Evolutionary conservation across 2,888 invertebrate genomes (phyloP), one percentile per base, ranked within the genome.

Genomic region (Gnatocerus cornutus): DNA sequence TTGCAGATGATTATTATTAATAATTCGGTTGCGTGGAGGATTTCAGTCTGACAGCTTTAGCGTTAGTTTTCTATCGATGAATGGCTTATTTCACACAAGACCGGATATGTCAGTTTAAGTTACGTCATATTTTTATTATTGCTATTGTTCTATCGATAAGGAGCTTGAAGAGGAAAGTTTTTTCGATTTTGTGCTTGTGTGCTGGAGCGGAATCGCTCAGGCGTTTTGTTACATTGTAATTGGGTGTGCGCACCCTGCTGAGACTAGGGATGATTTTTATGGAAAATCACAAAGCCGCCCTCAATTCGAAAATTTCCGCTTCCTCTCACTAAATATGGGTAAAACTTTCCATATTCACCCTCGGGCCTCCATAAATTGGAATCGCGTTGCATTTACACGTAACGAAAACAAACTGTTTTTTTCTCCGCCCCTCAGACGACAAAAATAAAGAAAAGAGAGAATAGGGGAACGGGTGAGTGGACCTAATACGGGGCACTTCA

Each of bases 41-140:
- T 53, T 53, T 53, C 4, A 5, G 76, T 76, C 78, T 74, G 78
- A 77, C 78, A 74, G 77, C 70, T 75, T 72, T 72, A 76, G 76
- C 74, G 77, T 75, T 75, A 74, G 73, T 71, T 71, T 75, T 76
- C 71, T 62, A 73, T 76, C 75, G 73, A 75, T 75, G 70, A 76
- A 76, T 74, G 71, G 75, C 71, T 61, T 69, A 73, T 77, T 79
- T 78, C 71, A 75, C 76, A 76, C 73, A 69, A 72, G 67, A 70
- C 76, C 79, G 79, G 79, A 79, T 78, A 79, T 72, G 79, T 79
- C 79, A 73, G 73, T 73, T 73, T 66, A 48, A 62, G 71, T 78
- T 69, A 77, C 74, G 73, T 78, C 78, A 79, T 77, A 79, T 77
- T 76, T 76, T 69, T 63, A 71, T 69, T 37, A 56, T 63, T 37